Percentiles rank a stretch among this genome's conserved stretches.
phyloP scores from a whole-genome alignment of 1,140 invertebrate species.

The Cherax destructor region DNA sequence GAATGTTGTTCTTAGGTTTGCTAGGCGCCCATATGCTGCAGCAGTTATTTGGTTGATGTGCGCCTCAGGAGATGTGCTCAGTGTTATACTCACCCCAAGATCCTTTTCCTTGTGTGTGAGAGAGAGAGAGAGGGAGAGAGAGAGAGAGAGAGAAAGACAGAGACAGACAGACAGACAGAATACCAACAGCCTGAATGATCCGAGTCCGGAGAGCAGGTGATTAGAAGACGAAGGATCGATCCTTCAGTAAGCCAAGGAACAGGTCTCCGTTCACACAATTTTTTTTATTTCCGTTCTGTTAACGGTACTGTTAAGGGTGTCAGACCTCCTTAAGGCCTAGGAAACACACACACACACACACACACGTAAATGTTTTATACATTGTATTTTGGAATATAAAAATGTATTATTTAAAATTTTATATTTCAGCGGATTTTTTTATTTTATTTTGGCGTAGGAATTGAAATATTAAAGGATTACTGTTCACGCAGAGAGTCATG shows the following conservation, averaged over 20 bases:
- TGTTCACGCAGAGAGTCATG: neutral
- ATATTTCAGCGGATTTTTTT: neutral
- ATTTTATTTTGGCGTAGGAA: neutral
- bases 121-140: constrained; percentile 13
- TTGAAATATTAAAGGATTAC: too few relatives aligned
- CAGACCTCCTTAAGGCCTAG: neutral
- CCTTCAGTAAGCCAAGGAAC: neutral
- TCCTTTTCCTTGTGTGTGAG: neutral
- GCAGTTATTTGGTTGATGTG: too few relatives aligned
- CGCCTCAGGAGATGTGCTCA: too few relatives aligned
- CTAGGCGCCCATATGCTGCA: too few relatives aligned
- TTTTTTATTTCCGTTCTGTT: neutral
- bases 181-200: neutral
- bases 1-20: too few relatives aligned
- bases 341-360: too few relatives aligned
- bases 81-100: too few relatives aligned
- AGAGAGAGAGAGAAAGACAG: neutral
- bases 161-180: neutral
- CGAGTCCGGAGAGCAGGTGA: neutral
- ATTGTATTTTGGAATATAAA: neutral
- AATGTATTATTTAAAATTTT: neutral
- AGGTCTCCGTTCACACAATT: neutral
- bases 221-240: neutral
- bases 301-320: neutral
- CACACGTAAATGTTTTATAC: too few relatives aligned